Evolutionary conservation across 2,113 vertebrate species (phyloP), one percentile per base, ranked within the genome.

Genomic region (Eolophus roseicapilla): DNA sequence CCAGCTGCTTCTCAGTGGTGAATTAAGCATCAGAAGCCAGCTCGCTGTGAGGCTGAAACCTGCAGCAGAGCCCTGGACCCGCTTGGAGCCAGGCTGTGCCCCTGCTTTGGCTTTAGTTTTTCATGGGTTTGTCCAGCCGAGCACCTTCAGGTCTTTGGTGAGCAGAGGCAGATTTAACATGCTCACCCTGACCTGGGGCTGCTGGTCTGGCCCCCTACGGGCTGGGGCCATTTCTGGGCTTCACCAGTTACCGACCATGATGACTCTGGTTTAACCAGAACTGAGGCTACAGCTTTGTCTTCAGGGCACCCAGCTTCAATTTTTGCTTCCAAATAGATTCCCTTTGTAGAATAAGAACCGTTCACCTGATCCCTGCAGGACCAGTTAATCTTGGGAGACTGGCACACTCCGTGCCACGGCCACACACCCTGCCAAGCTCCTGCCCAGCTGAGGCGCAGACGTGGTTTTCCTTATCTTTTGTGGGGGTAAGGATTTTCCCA

Each of bases 61-160:
- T 7, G 1, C 29, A 13, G 69, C 23, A 1, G 53, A 57, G 59
- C 59, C 25, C 7, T 1, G 19, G 33, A 13, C 15, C 28, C 0
- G 0, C 44, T 39, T 0, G 0, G 39, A 64, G 53, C 64, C 0
- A 0, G 39, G 35, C 25, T 69, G 29, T 29, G 33, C 19, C 31
- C 23, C 43, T 11, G 6, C 25, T 46, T 9, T 7, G 52, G 2
- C 29, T 41, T 29, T 33, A 11, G 2, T 29, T 41, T 29, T 33
- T 12, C 10, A 0, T 6, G 31, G 60, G 17, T 17, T 67, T 1
- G 0, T 17, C n/a, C 57, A n/a, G 25, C 31, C 16, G 2, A 33
- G 44, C 29, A 6, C 21, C 43, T 11, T 8, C 3, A 16, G 71
- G 50, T 14, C 33, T 31, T n/a, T 7, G 31, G 23, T 0, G 1